Evolutionary conservation across 2,113 vertebrate genomes (phyloP).

Genomic region (Burhinus bistriatus): DNA sequence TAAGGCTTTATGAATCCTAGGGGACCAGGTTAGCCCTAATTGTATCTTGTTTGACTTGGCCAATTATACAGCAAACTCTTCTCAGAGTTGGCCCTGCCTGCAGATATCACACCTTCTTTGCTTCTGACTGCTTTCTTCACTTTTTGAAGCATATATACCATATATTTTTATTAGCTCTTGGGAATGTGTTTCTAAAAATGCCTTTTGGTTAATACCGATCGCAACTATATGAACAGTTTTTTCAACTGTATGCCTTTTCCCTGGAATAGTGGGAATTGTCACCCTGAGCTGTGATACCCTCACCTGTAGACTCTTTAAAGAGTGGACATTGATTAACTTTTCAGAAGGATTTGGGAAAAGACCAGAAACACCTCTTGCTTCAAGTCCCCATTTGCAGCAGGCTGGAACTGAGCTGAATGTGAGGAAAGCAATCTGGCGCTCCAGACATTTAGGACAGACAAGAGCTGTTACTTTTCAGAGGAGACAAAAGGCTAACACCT

Average conservation of each 20-base stretch:
- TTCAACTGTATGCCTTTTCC: background rate
- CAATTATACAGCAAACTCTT: conserved; percentile 70
- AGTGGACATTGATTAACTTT: background rate
- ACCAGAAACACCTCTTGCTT: background rate
- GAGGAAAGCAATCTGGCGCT: background rate
- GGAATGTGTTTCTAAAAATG: conserved; percentile 44
- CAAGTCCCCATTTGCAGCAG: background rate
- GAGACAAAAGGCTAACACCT: background rate
- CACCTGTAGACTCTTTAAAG: background rate
- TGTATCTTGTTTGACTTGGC: conserved; percentile 77
- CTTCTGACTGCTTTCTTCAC: conserved; percentile 50
- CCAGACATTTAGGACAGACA: background rate
- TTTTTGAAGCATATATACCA: conserved; percentile 14
- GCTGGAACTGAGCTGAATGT: background rate
- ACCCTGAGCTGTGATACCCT: background rate
- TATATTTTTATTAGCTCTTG: conserved; percentile 45
- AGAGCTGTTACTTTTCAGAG: background rate
- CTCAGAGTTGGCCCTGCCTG: conserved; percentile 65
- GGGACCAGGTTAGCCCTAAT: conserved; percentile 73
- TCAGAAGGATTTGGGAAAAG: background rate
- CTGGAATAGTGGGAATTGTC: background rate
- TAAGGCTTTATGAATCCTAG: conserved; percentile 58
- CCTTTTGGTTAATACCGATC: background rate
- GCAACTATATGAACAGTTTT: background rate
- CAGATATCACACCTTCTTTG: conserved; percentile 71